Conservation (phyloP, 2,888 invertebrate species). For the Celastrina argiolus region DNA sequence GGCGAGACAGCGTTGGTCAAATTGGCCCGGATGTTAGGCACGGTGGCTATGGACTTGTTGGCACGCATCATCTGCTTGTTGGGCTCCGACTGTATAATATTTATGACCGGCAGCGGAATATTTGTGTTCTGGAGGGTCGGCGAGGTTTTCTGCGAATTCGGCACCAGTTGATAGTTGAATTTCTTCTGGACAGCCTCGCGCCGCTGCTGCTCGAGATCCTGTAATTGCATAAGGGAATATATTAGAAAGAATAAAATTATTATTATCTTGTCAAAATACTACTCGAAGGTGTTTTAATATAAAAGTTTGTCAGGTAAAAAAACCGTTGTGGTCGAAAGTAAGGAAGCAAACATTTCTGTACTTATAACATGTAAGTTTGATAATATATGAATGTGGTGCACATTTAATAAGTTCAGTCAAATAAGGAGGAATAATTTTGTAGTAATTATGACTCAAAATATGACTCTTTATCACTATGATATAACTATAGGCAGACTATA, state of each 20-base stretch:
- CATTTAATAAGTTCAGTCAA: not conserved
- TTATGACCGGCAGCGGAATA: slow-evolving; percentile 55
- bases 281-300: no score
- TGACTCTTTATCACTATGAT: no score
- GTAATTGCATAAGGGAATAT: slow-evolving; percentile 42
- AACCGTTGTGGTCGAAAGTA: not conserved
- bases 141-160: slow-evolving; percentile 42
- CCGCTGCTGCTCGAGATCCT: slow-evolving; percentile 51
- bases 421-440: not conserved
- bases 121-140: slow-evolving; percentile 40
- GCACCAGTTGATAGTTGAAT: slow-evolving; percentile 47
- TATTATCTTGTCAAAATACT: not conserved
- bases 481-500: no score
- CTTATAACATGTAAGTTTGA: not conserved
- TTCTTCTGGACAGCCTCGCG: slow-evolving; percentile 41
- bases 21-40: slow-evolving; percentile 38
- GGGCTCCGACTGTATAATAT: slow-evolving; percentile 49
- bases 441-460: no score
- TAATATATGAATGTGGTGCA: not conserved
- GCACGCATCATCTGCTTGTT: slow-evolving; percentile 45
- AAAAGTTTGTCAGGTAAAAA: not conserved
- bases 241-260: not conserved
- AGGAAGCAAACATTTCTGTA: not conserved
- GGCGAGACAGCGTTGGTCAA: slow-evolving; percentile 54
- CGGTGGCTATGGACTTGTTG: slow-evolving; percentile 38